Evolutionary conservation across 2,797 vertebrate species (phyloP), one percentile per base, ranked within the genome.

Genomic region (Saxicola maurus): DNA sequence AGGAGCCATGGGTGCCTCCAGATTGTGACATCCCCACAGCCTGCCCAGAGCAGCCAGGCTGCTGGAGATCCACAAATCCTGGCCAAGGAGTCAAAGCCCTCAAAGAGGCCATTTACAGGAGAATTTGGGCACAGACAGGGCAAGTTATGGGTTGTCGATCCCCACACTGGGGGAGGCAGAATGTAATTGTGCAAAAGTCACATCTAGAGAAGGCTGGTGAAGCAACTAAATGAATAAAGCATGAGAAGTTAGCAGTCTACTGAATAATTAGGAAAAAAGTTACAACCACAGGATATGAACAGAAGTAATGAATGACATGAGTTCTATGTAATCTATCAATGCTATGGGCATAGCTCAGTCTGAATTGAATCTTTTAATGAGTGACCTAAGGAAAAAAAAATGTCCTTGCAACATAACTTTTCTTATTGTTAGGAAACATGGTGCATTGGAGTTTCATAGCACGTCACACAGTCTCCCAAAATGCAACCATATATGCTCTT

Each of bases 111-210:
- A 6, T 7, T 4, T 5, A 6, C 6, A 46, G 40, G 31, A 66
- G 52, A 57, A 65, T 9, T 5, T 40, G 30, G 20, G 16, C 4
- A 7, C 15, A 35, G 16, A 12, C 1, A 53, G 6, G 23, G 11
- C 17, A 59, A 43, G 17, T 40, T 38, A 17, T 0, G 0, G 35
- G 19, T 7, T 69, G 14, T 38, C 0, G 0, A 10, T 33, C 7
- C 13, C 17, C 28, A 18, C 6, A 27, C 21, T 67, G 16, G 17
- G 7, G 16, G 27, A 76, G 74, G 24, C 3, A 15, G 52, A 68
- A 64, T 7, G 28, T 8, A 17, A 28, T 79, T 84, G 76, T 71
- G 30, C 16, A 74, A 17, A 61, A 80, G 33, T 51, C 53, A 37
- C 13, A 14, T 38, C 18, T 66, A 37, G 25, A 28, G 23, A 60